Evolutionary conservation across 1,140 invertebrate species (phyloP).

Genomic region (Bombus huntii): DNA sequence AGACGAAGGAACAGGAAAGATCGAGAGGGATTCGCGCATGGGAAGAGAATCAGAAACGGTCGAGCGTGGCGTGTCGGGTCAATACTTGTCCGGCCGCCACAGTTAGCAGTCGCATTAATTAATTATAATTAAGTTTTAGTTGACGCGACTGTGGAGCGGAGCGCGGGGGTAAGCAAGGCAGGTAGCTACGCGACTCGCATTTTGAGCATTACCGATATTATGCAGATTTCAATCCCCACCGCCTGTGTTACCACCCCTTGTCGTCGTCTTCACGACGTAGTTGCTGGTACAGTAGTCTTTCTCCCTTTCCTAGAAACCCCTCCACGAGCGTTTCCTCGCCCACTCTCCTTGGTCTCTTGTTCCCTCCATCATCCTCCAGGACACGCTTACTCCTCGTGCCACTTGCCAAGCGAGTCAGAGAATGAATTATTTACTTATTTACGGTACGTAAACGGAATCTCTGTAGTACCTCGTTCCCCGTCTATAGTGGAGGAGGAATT

Average conservation of each 20-base stretch:
- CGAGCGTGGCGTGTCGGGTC: conserved; percentile 57
- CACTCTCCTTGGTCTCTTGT: conserved; percentile 5
- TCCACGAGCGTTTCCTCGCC: not conserved
- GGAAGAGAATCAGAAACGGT: conserved; percentile 52
- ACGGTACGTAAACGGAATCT: conserved; percentile 76
- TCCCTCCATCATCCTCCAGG: conserved; percentile 47
- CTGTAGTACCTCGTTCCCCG: conserved; percentile 42
- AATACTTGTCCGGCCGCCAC: conserved; percentile 76
- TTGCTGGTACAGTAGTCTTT: conserved; percentile 20
- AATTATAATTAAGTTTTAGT: conserved; percentile 92
- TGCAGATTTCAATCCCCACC: conserved; percentile 75
- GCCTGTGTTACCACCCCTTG: conserved; percentile 14
- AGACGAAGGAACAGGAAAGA: conserved; percentile 20
- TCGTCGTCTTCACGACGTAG: conserved; percentile 18
- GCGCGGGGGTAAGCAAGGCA: conserved; percentile 74
- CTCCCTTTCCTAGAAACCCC: not conserved
- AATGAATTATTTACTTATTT: conserved; percentile 81
- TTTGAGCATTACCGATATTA: conserved; percentile 82
- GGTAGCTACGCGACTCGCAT: conserved; percentile 80
- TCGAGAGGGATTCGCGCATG: conserved; percentile 24
- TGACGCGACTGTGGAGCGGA: conserved; percentile 83
- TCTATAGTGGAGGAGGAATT: conserved; percentile 37
- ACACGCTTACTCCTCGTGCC: conserved; percentile 60
- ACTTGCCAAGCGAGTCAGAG: conserved; percentile 73
- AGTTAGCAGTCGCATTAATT: conserved; percentile 86